Evolutionary conservation across 1,140 invertebrate genomes (phyloP).

Genomic region (Mylabris phalerata): DNA sequence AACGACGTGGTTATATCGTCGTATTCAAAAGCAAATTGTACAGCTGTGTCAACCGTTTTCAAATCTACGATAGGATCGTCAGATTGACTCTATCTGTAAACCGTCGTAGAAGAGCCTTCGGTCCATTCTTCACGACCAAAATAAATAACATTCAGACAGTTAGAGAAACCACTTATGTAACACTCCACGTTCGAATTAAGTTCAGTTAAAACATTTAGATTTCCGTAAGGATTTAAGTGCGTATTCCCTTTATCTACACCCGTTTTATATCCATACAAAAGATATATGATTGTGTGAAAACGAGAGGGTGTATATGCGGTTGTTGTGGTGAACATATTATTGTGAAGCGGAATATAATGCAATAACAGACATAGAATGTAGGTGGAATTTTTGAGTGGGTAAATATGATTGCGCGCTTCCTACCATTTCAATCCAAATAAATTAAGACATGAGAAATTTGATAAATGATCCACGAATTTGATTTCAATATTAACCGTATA

Average conservation of each 20-base stretch:
- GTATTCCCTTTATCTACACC: too few relatives aligned
- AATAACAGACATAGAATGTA: too few relatives aligned
- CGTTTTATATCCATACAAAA: too few relatives aligned
- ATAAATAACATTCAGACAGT: constrained; percentile 14
- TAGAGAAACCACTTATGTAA: constrained; percentile 14
- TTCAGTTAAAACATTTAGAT: too few relatives aligned
- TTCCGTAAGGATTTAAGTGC: too few relatives aligned
- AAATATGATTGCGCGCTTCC: too few relatives aligned
- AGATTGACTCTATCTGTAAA: constrained; percentile 16
- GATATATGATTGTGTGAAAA: too few relatives aligned
- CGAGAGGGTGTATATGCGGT: too few relatives aligned
- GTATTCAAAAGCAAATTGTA: not conserved
- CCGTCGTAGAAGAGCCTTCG: constrained; percentile 6
- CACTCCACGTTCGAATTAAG: not conserved
- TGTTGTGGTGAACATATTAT: too few relatives aligned
- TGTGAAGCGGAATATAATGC: too few relatives aligned
- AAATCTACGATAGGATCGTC: constrained; percentile 1
- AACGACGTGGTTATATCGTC: too few relatives aligned
- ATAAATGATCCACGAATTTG: constrained; percentile 17
- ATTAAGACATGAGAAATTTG: constrained; percentile 7
- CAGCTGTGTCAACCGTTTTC: constrained; percentile 9
- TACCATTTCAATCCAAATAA: not conserved
- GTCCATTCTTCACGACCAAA: constrained; percentile 12
- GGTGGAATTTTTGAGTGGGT: too few relatives aligned
- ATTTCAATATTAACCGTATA: constrained; percentile 6